Evolutionary conservation across 1,140 invertebrate species (phyloP), one percentile per base, ranked within the genome.

Genomic region (Aphaenogaster rudis): DNA sequence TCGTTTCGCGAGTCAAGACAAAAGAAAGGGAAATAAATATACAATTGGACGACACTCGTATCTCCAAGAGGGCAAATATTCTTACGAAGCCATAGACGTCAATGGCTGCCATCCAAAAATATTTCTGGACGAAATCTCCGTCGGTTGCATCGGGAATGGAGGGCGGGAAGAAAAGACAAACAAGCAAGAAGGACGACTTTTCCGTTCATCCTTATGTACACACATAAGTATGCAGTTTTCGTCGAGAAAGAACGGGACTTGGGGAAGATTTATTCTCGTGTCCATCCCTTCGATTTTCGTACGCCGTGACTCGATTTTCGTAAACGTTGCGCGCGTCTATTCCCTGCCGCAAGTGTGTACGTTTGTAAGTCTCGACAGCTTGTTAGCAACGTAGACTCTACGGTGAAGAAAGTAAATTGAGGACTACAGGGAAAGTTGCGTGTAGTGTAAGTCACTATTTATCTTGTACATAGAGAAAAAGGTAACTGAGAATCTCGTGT

Each of bases 41-140:
- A 86, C 86, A 81, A 88, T 87, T 74, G 89, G 78, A 61, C 72
- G 88, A 78, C 71, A 57, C n/a, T 87, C 86, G 42, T 74, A 54
- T 71, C 45, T 74, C 77, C 85, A 69, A 67, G 52, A 59, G 67
- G 66, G 69, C 57, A 52, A 71, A 84, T 74, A 33, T 76, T 84
- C 28, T 76, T 63, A 39, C 28, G 33, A 52, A 54, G 48, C 28
- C 69, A 64, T 66, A 78, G 85, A 86, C 81, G 66, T 52, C 71
- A 81, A 77, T 91, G 90, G 90, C 90, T 88, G 79, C 77, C 74
- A 85, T 91, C 89, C 89, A 91, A 91, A 91, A 91, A 91, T 91
- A 88, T 91, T 88, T 61, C 81, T 42, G 52, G 77, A 61, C n/a
- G 42, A 76, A 64, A 79, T 79, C 66, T 66, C 21, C 54, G 82